Base-by-base conservation (phyloP, 1,140 invertebrate species). In the Zaprionus davidi region DNA sequence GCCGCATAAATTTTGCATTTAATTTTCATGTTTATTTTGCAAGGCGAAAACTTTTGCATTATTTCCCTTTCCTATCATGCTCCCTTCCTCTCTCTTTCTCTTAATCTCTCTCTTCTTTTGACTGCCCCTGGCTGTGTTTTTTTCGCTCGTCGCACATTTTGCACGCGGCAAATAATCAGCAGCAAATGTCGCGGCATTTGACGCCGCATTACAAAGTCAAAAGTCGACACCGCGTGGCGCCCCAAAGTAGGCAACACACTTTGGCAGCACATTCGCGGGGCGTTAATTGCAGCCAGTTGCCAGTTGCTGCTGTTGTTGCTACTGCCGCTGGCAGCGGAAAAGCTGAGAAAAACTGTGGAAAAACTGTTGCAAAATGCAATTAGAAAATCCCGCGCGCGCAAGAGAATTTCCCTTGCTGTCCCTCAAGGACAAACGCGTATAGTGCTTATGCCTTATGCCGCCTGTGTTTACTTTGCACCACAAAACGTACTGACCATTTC, bases 281-380 rank as follows among this genome's bases (percentile, higher is more conserved):
- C 46, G 20, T 51, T 51, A 80, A 83, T 82, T 80, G 81, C 77
- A 80, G 62, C 71, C 31, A 34, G 31, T 34, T 34, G 31, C 31
- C 24, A 26, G 24, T 26, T 24, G 5, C 24, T 24, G 24, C 24
- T 26, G 28, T 7, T 34, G 31, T 9, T 34, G 31, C 9, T 34
- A 28, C 44, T 12, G 44, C 17, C 7, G 7, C 13, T 20, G 7
- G 20, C 17, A 17, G 13, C 44, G n/a, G 41, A 44, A 17, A 44
- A 17, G n/a, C 38, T 41, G 0, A 44, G 41, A 17, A 46, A 46
- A 46, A 51, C 75, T 76, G 66, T 72, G 65, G 55, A 65, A 71
- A 57, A 83, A 87, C 69, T 76, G 83, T 83, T 88, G 78, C 84
- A 80, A 75, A 88, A 51, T 81, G 84, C 77, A 83, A 87, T 88